Base-by-base conservation (phyloP, 2,113 vertebrate species). In the Antechinus stuartii region DNA sequence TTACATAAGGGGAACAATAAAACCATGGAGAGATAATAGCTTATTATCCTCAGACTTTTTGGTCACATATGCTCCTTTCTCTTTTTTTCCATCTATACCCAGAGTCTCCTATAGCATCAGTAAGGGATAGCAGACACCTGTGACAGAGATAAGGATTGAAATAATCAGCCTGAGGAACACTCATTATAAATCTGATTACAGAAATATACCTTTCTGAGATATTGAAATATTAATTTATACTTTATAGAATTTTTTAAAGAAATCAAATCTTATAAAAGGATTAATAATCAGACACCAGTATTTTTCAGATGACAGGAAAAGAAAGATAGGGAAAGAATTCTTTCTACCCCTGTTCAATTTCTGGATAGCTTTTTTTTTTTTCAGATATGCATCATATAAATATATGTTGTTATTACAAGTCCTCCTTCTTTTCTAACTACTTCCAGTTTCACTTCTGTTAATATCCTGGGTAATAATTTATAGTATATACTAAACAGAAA, bases 171-270 rank as follows among this genome's bases (percentile, higher is more conserved):
- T 54, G 92, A 93, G 55, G 89, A 6, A 61, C 26, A 61, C 91
- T 84, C 61, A 35, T 89, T 93, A 27, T 76, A 93, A 96, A 97
- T 91, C 3, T 96, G 95, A 95, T 93, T 56, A 93, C 30, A 96
- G 52, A 97, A 95, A 1, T 22, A 96, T 94, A 95, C 24, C 56
- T 49, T 97, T 49, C 0, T 93, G 56, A 93, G 47, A 96, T 0
- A 95, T 90, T 42, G 92, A 98, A 97, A 22, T 92, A 96, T 97
- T 98, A 97, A 97, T 57, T 93, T 30, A 9, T 96, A 93, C 23
- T 92, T 19, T 96, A 27, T 49, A 93, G 95, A 95, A 47, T 95
- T 46, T 49, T 54, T 95, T 47, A n/a, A 93, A 91, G 92, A 95
- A 95, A 84, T 84, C 91, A 57, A 91, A 68, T 26, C 50, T 91